phyloP scores from a whole-genome alignment of 2,888 invertebrate species.

The Tiphia femorata region DNA sequence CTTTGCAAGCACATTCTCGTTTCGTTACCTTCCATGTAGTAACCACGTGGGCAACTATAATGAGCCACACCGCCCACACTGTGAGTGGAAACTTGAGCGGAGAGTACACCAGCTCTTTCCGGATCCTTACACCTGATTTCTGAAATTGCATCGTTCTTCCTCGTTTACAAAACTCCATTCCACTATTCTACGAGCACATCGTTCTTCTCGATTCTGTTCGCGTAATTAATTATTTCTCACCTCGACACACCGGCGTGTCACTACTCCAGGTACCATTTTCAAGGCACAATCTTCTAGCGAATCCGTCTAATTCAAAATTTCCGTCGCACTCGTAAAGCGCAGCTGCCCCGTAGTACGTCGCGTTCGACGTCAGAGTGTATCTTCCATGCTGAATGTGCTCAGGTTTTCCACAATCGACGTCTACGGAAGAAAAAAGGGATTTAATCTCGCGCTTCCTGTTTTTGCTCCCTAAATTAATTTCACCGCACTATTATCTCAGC shows the following conservation, averaged over 20 bases:
- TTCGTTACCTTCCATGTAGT: slow-evolving; percentile 82
- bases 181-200: slow-evolving; percentile 17
- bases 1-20: slow-evolving; percentile 81
- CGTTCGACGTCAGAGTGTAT: slow-evolving; percentile 86
- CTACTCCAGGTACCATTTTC: slow-evolving; percentile 94
- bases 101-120: slow-evolving; percentile 71
- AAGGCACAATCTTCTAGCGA: slow-evolving; percentile 84
- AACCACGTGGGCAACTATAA: slow-evolving; percentile 87
- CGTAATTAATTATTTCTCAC: slow-evolving; percentile 66
- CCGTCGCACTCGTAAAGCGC: slow-evolving; percentile 86
- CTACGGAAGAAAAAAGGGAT: slow-evolving; percentile 68
- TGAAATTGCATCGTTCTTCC: slow-evolving; percentile 50
- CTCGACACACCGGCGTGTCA: slow-evolving; percentile 83
- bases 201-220: too few relatives aligned
- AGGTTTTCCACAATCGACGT: slow-evolving; percentile 88
- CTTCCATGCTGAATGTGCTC: slow-evolving; percentile 80
- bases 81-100: slow-evolving; percentile 74
- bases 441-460: background rate
- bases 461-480: background rate
- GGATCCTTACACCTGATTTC: slow-evolving; percentile 87
- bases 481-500: background rate
- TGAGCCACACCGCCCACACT: slow-evolving; percentile 85
- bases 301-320: slow-evolving; percentile 86
- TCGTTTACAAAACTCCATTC: background rate
- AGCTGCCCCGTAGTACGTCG: slow-evolving; percentile 89